Conservation (phyloP, 2,797 vertebrate species). For the Loris lydekkerianus region DNA sequence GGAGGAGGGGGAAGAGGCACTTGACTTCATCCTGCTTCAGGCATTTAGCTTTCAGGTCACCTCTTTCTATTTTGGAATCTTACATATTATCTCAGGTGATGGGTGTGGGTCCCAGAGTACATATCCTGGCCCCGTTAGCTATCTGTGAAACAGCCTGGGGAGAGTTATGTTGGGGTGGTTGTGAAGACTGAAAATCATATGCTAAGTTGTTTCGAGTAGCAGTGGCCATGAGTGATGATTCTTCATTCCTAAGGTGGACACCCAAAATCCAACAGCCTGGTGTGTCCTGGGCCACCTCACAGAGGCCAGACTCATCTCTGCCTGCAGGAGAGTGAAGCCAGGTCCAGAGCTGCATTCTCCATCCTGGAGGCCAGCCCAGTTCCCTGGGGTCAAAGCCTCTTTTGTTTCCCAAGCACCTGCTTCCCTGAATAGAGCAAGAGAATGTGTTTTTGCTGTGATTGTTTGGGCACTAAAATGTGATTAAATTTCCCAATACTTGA, state of each 20-base stretch:
- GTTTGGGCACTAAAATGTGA: conserved; percentile 77
- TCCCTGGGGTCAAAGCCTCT: conserved; percentile 62
- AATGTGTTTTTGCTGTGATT: conserved; percentile 83
- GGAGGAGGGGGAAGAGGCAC: neutral
- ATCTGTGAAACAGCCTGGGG: neutral
- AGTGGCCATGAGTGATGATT: neutral
- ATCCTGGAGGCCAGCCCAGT: neutral
- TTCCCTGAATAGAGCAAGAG: conserved; percentile 86
- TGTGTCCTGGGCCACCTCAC: neutral
- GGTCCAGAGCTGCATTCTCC: neutral
- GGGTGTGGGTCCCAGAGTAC: neutral
- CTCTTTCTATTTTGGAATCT: neutral
- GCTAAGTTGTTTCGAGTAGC: neutral
- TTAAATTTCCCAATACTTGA: neutral
- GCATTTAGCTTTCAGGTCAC: neutral
- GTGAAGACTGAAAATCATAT: neutral
- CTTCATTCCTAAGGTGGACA: neutral
- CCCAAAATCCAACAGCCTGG: neutral
- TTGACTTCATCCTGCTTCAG: neutral
- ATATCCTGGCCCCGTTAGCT: neutral
- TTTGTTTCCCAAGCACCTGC: conserved; percentile 88
- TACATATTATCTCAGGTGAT: neutral
- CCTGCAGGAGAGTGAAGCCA: neutral
- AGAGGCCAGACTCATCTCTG: accelerated
- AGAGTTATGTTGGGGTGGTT: accelerated